Evolutionary conservation across 2,888 invertebrate species (phyloP), one percentile per base, ranked within the genome.

Genomic region (Ischnus inquisitorius): DNA sequence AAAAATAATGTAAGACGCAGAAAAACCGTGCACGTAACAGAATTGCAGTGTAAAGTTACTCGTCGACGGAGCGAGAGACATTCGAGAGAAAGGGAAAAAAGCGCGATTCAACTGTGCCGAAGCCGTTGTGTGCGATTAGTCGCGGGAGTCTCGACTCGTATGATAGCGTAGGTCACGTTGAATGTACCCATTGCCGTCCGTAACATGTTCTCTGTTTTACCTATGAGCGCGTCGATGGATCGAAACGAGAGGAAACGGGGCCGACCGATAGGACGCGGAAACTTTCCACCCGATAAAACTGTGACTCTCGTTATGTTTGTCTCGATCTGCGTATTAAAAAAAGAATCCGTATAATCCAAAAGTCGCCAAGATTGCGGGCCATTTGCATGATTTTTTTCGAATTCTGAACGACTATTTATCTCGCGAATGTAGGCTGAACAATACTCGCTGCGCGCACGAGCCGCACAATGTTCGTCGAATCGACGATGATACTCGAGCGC

Each of bases 111-210:
- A 28, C 19, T 54, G 28, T 43, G 46, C 10, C 16, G 19, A 34
- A 39, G 19, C 2, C 1, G 14, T 14, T 12, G 34, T 19, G 34
- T 22, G 19, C 39, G n/a, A 22, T 28, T 65, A 43, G 43, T 46
- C 16, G 25, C 22, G 8, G 43, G 46, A 62, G 28, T 60, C 46
- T 51, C 64, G 34, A 19, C 28, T 28, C 62, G 28, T 28, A 34
- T 48, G 75, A 64, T 75, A 75, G 34, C 74, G 62, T 51, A 51
- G 51, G 48, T 64, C 64, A 51, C 74, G 74, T 46, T 34, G 62
- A 8, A 12, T 25, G 16, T 19, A 28, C 16, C 34, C 48, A 25
- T 16, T 57, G 39, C 3, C 39, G 19, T 46, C 46, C 22, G 16
- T 64, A 41, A 65, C 10, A 19, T 34, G 51, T 6, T 12, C 51